Evolutionary conservation across 2,797 vertebrate genomes (phyloP).

Genomic region (Ara ararauna): DNA sequence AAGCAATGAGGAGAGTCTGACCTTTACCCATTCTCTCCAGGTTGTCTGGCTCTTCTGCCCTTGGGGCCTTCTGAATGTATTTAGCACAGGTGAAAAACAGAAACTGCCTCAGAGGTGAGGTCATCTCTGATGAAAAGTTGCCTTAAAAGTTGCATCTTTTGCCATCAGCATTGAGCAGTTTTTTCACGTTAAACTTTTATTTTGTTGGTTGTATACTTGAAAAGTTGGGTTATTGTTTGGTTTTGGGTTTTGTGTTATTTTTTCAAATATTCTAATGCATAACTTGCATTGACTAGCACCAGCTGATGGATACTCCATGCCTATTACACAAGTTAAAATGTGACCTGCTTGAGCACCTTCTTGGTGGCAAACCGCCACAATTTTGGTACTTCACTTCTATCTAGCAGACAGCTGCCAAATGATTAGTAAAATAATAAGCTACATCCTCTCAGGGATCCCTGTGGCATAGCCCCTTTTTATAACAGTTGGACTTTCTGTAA

Average conservation of each 20-base stretch:
- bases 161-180: background rate
- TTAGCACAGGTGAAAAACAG: background rate
- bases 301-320: background rate
- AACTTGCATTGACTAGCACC: background rate
- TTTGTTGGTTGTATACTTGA: background rate
- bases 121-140: background rate
- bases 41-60: background rate
- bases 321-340: background rate
- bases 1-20: background rate
- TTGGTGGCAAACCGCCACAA: background rate
- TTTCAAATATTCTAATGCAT: background rate
- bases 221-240: background rate
- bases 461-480: background rate
- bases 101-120: background rate
- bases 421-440: background rate
- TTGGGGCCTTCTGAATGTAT: background rate
- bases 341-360: background rate
- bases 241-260: background rate
- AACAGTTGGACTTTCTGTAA: background rate
- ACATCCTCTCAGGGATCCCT: background rate
- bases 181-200: background rate
- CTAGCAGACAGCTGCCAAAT: background rate
- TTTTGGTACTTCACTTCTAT: background rate
- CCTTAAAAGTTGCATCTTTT: background rate
- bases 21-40: background rate